Evolutionary conservation across 2,888 invertebrate species (phyloP).

Genomic region (Serrognathus titanus): DNA sequence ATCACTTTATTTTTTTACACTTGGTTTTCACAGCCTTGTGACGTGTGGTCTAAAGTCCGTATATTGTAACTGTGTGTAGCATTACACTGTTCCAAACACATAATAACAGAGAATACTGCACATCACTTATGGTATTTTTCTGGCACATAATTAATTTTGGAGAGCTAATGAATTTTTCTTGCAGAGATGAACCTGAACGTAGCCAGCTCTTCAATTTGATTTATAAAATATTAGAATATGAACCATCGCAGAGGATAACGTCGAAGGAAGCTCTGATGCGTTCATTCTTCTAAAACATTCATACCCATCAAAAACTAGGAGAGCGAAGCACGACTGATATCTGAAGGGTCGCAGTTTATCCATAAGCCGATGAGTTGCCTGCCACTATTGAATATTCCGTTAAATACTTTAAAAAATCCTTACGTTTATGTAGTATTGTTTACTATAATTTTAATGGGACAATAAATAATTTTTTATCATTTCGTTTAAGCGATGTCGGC

Average conservation of each 20-base stretch:
- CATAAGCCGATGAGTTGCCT: conserved; percentile 67
- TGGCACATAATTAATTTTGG: not conserved
- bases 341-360: conserved; percentile 65
- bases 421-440: conserved; percentile 3
- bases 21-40: conserved; percentile 99
- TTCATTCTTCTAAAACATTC: conserved; percentile 88
- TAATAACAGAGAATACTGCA: conserved; percentile 98
- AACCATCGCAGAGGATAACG: conserved; percentile 86
- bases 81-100: conserved; percentile 99
- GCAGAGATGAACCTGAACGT: conserved; percentile 91
- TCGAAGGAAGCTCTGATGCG: conserved; percentile 85
- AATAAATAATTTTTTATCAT: conserved; percentile 9
- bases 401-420: conserved; percentile 3
- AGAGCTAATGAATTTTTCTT: conserved; percentile 30
- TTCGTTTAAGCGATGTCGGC: not conserved
- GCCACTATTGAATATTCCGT: not conserved
- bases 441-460: conserved; percentile 5
- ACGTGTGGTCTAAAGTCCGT: conserved; percentile 99
- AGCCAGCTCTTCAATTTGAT: conserved; percentile 92
- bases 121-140: conserved; percentile 77
- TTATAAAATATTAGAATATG: conserved; percentile 94
- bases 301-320: conserved; percentile 72
- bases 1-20: conserved; percentile 34
- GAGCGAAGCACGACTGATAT: conserved; percentile 50
- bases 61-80: conserved; percentile 98